Percentiles rank a stretch among this genome's conserved stretches.
These are phyloP conservation scores for Pseudomyrmex cubaensis DNA, from an alignment of 1,140 invertebrate species.

Conservation along the genomic window DNA sequence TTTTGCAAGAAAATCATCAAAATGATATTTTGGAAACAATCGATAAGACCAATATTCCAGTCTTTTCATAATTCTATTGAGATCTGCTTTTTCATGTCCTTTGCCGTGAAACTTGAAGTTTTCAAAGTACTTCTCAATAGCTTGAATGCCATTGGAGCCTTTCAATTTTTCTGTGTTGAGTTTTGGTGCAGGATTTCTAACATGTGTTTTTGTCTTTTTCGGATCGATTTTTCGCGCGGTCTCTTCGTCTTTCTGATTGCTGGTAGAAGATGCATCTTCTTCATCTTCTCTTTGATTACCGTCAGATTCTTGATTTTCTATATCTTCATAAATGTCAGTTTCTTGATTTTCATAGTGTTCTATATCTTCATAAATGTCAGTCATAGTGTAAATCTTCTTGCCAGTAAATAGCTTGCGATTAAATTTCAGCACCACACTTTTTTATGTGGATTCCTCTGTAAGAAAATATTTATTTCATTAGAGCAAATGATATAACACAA, in stretches of 20 bases:
- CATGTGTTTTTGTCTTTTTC: conserved; percentile 84
- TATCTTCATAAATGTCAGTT: conserved; percentile 54
- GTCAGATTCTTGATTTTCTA: conserved; percentile 63
- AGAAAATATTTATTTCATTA: no score
- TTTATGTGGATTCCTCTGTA: no score
- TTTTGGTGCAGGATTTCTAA: conserved; percentile 89
- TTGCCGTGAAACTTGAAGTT: conserved; percentile 94
- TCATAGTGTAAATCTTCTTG: conserved; percentile 53
- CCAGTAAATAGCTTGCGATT: conserved; percentile 16
- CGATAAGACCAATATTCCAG: conserved; percentile 97
- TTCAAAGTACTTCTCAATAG: conserved; percentile 92
- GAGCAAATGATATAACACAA: background rate
- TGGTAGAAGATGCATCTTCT: conserved; percentile 39
- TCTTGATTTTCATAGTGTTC: conserved; percentile 73
- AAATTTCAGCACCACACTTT: background rate
- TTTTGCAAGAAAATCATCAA: conserved; percentile 93
- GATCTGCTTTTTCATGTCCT: conserved; percentile 93
- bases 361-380: conserved; percentile 64
- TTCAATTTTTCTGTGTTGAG: conserved; percentile 90
- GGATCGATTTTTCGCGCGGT: conserved; percentile 69
- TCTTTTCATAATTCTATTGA: conserved; percentile 92
- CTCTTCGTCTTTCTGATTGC: conserved; percentile 53
- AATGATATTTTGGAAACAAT: conserved; percentile 94
- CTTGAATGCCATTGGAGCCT: conserved; percentile 91
- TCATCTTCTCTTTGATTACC: conserved; percentile 35